phyloP scores from a whole-genome alignment of 2,888 invertebrate species.

The Amphipyra tragopoginis region DNA sequence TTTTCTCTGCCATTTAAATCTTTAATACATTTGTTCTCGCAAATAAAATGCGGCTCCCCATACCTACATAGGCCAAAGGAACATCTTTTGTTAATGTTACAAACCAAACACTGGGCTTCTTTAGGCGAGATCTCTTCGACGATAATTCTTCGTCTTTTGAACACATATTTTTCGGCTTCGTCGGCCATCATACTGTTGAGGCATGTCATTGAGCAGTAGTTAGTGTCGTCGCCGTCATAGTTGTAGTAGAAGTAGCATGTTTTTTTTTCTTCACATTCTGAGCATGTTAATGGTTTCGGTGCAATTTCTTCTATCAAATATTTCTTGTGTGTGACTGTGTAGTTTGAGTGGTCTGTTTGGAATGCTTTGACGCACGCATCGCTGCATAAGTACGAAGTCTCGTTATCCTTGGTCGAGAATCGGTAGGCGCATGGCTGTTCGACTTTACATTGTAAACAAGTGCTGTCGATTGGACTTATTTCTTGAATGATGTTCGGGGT shows the following conservation, averaged over 20 bases:
- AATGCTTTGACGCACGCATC: slow-evolving; percentile 85
- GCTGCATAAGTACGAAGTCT: slow-evolving; percentile 81
- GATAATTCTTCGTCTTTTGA: slow-evolving; percentile 86
- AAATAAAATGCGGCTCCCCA: slow-evolving; percentile 86
- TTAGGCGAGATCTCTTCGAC: slow-evolving; percentile 78
- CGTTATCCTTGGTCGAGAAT: slow-evolving; percentile 71
- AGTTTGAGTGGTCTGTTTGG: slow-evolving; percentile 77
- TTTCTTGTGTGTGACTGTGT: slow-evolving; percentile 73
- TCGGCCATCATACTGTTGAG: slow-evolving; percentile 88
- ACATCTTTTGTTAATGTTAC: slow-evolving; percentile 85
- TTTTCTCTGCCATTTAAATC: slow-evolving; percentile 80
- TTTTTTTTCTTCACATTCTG: slow-evolving; percentile 84
- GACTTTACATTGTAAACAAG: slow-evolving; percentile 84
- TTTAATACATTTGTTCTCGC: slow-evolving; percentile 90
- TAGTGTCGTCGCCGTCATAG: slow-evolving; percentile 82
- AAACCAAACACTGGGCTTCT: slow-evolving; percentile 83
- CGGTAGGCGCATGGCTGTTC: slow-evolving; percentile 75
- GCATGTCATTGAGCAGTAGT: slow-evolving; percentile 89
- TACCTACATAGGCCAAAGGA: slow-evolving; percentile 86
- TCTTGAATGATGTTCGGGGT: slow-evolving; percentile 80
- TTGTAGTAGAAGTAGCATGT: slow-evolving; percentile 84
- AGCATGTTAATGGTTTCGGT: slow-evolving; percentile 73
- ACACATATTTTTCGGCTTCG: slow-evolving; percentile 88
- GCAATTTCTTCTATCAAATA: slow-evolving; percentile 82
- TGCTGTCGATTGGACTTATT: slow-evolving; percentile 73